Conservation (phyloP, 1,140 invertebrate genomes). For the Bradynema listronoti region DNA sequence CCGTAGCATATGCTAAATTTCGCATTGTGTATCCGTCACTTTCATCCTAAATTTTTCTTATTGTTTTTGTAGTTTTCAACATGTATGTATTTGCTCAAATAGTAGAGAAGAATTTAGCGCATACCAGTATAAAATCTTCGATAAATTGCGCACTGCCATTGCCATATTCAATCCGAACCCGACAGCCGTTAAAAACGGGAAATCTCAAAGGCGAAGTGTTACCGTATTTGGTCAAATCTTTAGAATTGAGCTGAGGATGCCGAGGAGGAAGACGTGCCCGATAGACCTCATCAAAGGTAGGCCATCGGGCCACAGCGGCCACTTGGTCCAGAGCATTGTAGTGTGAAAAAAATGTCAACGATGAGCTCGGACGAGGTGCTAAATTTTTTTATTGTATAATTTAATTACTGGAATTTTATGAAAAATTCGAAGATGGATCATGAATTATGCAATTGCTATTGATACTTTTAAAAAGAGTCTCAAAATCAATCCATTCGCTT, state of each 20-base stretch:
- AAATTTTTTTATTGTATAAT: too few relatives aligned
- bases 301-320: slow-evolving; percentile 35
- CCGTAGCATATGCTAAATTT: slow-evolving; percentile 33
- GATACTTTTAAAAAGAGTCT: neutral
- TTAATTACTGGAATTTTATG: too few relatives aligned
- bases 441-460: neutral
- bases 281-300: slow-evolving; percentile 9
- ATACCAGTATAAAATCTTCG: slow-evolving; percentile 22
- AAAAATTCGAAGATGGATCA: neutral
- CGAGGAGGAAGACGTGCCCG: slow-evolving; percentile 6
- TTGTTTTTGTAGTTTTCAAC: neutral
- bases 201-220: neutral
- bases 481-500: slow-evolving; percentile 36
- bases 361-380: neutral
- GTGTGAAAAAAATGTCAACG: slow-evolving; percentile 22
- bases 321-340: slow-evolving; percentile 38
- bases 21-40: slow-evolving; percentile 36
- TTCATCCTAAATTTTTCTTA: slow-evolving; percentile 30
- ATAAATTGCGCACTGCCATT: slow-evolving; percentile 20
- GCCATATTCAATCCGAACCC: slow-evolving; percentile 24
- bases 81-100: neutral
- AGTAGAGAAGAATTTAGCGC: neutral
- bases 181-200: slow-evolving; percentile 15
- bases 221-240: neutral
- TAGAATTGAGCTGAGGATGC: slow-evolving; percentile 15